Evolutionary conservation across 2,888 invertebrate species (phyloP).

Genomic region (Megaustenia siamemsis): DNA sequence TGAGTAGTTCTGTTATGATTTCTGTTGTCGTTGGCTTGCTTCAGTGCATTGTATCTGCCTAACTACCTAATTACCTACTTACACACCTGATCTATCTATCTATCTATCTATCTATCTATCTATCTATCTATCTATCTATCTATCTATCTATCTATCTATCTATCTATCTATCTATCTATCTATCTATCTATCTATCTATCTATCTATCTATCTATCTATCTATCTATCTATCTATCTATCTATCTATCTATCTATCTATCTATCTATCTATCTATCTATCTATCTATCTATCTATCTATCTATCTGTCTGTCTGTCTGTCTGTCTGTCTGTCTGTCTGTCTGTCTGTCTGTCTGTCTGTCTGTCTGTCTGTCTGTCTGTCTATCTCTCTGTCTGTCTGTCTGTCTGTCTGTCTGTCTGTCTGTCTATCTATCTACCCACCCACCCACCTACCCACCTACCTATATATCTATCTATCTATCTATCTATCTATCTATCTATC

Average conservation of each 20-base stretch:
- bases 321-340: background rate
- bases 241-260: too few species aligned
- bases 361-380: background rate
- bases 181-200: conserved; percentile 21
- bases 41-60: too few species aligned
- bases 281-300: background rate
- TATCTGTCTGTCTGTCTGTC: conserved; percentile 18
- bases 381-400: background rate
- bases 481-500: background rate
- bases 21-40: too few species aligned
- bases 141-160: too few species aligned
- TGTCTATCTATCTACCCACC: too few species aligned
- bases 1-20: too few species aligned
- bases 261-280: conserved; percentile 20
- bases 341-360: background rate
- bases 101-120: too few species aligned
- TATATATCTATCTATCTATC: too few species aligned
- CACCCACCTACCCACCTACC: too few species aligned
- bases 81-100: too few species aligned
- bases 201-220: conserved; percentile 14
- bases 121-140: too few species aligned
- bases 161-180: background rate
- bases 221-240: background rate
- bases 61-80: too few species aligned
- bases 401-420: conserved; percentile 6